Conservation (phyloP, 2,888 invertebrate genomes). For the Onchidella celtica region DNA sequence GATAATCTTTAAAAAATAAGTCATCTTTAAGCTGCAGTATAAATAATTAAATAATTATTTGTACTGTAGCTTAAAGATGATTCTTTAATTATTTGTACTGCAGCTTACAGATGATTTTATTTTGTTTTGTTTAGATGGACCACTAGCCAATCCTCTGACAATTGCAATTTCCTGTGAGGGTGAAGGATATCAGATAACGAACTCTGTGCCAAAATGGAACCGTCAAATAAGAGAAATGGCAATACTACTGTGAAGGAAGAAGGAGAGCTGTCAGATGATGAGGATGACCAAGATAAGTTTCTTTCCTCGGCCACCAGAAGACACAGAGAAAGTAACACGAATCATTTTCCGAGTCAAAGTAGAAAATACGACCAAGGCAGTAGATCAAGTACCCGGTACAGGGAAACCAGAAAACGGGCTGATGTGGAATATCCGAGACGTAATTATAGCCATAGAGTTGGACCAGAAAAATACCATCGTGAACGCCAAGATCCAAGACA, state of each 20-base stretch:
- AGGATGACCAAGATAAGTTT: conserved; percentile 51
- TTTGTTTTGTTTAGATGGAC: no score
- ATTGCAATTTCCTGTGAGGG: no score
- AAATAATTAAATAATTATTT: no score
- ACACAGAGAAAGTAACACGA: not conserved
- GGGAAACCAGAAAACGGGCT: not conserved
- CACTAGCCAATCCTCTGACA: no score
- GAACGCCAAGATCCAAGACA: conserved; percentile 3
- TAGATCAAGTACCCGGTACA: conserved; percentile 5
- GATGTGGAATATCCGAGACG: conserved; percentile 9
- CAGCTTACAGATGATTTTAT: no score
- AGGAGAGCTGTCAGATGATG: conserved; percentile 68
- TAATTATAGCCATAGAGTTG: not conserved
- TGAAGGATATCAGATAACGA: not conserved
- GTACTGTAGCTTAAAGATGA: no score
- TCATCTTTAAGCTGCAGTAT: no score
- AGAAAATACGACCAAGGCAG: conserved; percentile 6
- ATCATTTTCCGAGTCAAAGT: not conserved
- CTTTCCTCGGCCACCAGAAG: not conserved
- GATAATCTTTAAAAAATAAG: no score
- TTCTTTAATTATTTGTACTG: no score
- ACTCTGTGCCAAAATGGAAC: no score
- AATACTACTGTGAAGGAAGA: conserved; percentile 64
- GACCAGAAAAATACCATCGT: not conserved
- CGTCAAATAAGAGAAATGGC: not conserved